phyloP scores from a whole-genome alignment of 2,888 invertebrate genomes.

The Heliconius ismenius region DNA sequence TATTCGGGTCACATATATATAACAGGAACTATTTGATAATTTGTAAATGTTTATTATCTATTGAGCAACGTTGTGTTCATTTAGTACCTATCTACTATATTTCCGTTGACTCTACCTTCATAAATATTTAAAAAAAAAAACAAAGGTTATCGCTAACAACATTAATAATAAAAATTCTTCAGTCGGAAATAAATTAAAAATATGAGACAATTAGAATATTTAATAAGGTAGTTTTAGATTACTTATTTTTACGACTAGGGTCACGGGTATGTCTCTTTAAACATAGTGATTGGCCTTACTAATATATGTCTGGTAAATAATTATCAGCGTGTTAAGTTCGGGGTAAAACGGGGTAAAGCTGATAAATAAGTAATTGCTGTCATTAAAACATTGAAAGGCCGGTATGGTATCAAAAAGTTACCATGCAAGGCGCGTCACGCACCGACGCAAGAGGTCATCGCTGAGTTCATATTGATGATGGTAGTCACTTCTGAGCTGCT shows the following conservation, averaged over 20 bases:
- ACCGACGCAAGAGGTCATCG: slow-evolving; percentile 87
- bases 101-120: background rate
- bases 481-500: slow-evolving; percentile 85
- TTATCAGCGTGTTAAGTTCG: background rate
- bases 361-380: background rate
- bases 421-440: slow-evolving; percentile 78
- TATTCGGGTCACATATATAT: slow-evolving; percentile 17
- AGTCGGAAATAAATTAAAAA: background rate
- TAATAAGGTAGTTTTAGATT: background rate
- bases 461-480: slow-evolving; percentile 87
- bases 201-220: background rate
- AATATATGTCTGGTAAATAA: background rate
- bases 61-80: background rate
- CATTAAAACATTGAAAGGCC: slow-evolving; percentile 37
- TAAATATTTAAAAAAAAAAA: background rate
- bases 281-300: background rate
- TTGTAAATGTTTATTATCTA: slow-evolving; percentile 11
- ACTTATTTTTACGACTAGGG: background rate
- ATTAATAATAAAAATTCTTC: background rate
- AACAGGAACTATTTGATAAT: background rate
- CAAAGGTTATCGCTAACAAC: slow-evolving; percentile 8
- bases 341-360: too few species aligned
- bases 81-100: background rate
- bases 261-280: background rate
- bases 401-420: slow-evolving; percentile 73